A percentile compares a stretch with the other conserved stretches of the same genome.
phyloP scores from a whole-genome alignment of 2,113 vertebrate species.

The Chinchilla lanigera region DNA sequence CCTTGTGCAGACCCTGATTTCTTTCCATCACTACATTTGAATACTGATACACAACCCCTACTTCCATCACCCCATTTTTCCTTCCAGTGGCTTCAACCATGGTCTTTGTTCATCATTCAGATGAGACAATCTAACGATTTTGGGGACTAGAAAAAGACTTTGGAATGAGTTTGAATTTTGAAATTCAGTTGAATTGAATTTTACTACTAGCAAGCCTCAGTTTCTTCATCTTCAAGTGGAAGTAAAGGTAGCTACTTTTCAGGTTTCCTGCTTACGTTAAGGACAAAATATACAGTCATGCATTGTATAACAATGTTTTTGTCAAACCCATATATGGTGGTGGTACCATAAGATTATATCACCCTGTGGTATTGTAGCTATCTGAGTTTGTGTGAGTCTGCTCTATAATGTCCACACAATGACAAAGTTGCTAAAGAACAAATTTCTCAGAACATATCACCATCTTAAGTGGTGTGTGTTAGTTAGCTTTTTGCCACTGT shows the following conservation, averaged over 20 bases:
- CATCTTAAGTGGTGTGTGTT: not conserved
- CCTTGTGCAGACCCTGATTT: not conserved
- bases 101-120: not conserved
- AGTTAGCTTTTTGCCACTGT: not conserved
- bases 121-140: not conserved
- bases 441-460: not conserved
- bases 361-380: not conserved
- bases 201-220: not conserved
- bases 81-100: not conserved
- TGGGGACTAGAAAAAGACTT: not conserved
- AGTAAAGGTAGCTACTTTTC: not conserved
- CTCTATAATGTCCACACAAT: not conserved
- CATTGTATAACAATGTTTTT: not conserved
- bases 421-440: not conserved
- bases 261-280: not conserved
- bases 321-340: not conserved
- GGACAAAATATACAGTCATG: not conserved
- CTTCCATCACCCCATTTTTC: not conserved
- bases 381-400: not conserved
- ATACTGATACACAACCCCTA: not conserved
- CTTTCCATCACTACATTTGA: not conserved
- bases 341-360: not conserved
- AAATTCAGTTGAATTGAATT: no score
- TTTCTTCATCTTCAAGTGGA: slow-evolving; percentile 32
- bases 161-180: not conserved